Evolutionary conservation across 2,113 vertebrate species (phyloP), one percentile per base, ranked within the genome.

Genomic region (Engystomops pustulosus): DNA sequence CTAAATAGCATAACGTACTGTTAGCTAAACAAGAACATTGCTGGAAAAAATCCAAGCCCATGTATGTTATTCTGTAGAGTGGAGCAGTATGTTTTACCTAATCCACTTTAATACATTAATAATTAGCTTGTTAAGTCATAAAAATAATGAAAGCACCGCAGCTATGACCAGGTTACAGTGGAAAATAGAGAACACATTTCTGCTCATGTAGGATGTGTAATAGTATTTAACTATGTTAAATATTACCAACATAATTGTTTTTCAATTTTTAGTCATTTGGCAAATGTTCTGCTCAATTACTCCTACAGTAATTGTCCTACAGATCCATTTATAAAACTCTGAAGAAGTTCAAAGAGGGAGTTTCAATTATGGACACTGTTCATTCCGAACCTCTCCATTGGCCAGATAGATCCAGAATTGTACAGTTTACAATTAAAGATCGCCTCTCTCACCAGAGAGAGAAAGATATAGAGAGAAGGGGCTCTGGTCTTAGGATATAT

Each of bases 221-320:
- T 45, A 45, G 20, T 71, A 27, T 47, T 27, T 47, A 72, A 47
- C 41, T 47, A 72, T 12, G 25, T 34, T 71, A 71, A 71, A 23
- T 70, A 44, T 44, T 25, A 45, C 41, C 9, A 71, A 45, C 69
- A 71, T 71, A 18, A 71, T 71, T 71, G 11, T 71, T 71, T 71
- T 71, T 41, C 41, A 44, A 71, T 71, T 71, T n/a, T 45, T 23
- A 47, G 23, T 4, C 3, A 23, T 72, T 47, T 72, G 41, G 70
- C 8, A 47, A 72, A 72, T 47, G 25, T 72, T 45, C 23, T 47
- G 38, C 70, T 72, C 7, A 27, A 17, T 72, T 47, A 47, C 23
- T 27, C 41, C 11, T 27, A 45, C n/a, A 45, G 38, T 45, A 72
- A n/a, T 27, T 47, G 23, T 17, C 17, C 70, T 27, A 15, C 27